phyloP scores from a whole-genome alignment of 2,888 invertebrate genomes.

The Lumbricus terrestris region DNA sequence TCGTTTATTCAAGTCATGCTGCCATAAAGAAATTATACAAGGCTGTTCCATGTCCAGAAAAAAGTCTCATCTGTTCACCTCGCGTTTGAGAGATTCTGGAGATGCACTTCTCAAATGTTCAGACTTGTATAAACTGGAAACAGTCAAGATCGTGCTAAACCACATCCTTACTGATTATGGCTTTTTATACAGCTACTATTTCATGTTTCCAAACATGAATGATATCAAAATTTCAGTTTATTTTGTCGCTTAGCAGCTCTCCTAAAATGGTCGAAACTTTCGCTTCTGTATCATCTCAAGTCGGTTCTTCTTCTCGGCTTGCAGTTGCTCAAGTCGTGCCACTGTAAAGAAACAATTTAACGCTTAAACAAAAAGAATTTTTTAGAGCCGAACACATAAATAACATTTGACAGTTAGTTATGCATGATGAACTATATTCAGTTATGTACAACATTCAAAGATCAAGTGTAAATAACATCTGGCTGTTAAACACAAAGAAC shows the following conservation, averaged over 20 bases:
- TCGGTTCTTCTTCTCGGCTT: not conserved
- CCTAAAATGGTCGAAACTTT: not conserved
- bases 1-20: too few relatives aligned
- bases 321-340: not conserved
- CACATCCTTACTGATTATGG: not conserved
- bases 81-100: too few relatives aligned
- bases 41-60: not conserved
- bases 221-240: not conserved
- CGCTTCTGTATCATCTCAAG: not conserved
- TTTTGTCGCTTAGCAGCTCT: too few relatives aligned
- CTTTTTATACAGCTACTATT: not conserved
- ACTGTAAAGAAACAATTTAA: not conserved
- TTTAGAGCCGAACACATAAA: not conserved
- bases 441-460: too few relatives aligned
- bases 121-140: not conserved
- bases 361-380: not conserved
- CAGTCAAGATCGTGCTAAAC: not conserved
- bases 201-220: not conserved
- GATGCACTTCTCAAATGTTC: too few relatives aligned
- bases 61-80: not conserved
- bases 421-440: too few relatives aligned
- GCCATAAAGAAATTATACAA: too few relatives aligned
- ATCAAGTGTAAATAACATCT: too few relatives aligned
- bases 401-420: not conserved
- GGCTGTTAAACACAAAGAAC: too few relatives aligned